These are phyloP conservation scores for Piezodorus guildinii DNA, from an alignment of 1,140 invertebrate species.

Conservation along the genomic window DNA sequence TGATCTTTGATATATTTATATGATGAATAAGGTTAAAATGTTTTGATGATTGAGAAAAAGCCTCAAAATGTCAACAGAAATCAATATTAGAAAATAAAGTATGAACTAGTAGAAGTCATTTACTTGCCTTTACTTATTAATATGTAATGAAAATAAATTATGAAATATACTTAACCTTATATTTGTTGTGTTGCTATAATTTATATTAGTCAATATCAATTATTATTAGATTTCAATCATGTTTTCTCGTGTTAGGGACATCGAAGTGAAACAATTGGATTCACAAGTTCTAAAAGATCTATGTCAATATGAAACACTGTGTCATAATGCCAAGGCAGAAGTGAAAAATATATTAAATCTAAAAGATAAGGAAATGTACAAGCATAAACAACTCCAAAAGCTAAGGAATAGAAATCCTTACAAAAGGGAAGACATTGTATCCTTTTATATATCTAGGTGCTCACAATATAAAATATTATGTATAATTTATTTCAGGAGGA, in stretches of 20 bases:
- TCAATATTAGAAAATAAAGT: too few species aligned
- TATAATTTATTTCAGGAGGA: background rate
- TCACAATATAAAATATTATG: background rate
- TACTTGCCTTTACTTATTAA: too few species aligned
- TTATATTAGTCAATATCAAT: background rate
- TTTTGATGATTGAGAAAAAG: too few species aligned
- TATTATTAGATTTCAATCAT: background rate
- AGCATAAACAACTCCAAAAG: constrained; percentile 49
- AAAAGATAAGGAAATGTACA: constrained; percentile 51
- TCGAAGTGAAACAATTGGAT: constrained; percentile 54
- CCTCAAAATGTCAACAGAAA: too few species aligned
- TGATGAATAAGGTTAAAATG: too few species aligned
- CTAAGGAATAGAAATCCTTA: constrained; percentile 49
- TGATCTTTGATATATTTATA: too few species aligned
- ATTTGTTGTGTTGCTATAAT: too few species aligned
- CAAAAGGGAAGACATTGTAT: constrained; percentile 56
- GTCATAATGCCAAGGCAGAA: constrained; percentile 57
- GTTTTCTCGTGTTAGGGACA: constrained; percentile 37
- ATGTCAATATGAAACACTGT: constrained; percentile 55
- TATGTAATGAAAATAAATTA: background rate
- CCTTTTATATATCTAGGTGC: constrained; percentile 30
- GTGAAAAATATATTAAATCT: constrained; percentile 55
- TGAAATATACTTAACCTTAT: too few species aligned
- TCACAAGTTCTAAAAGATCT: constrained; percentile 51
- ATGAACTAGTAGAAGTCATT: too few species aligned